phyloP scores from a whole-genome alignment of 1,140 invertebrate genomes.

The Bombus huntii region DNA sequence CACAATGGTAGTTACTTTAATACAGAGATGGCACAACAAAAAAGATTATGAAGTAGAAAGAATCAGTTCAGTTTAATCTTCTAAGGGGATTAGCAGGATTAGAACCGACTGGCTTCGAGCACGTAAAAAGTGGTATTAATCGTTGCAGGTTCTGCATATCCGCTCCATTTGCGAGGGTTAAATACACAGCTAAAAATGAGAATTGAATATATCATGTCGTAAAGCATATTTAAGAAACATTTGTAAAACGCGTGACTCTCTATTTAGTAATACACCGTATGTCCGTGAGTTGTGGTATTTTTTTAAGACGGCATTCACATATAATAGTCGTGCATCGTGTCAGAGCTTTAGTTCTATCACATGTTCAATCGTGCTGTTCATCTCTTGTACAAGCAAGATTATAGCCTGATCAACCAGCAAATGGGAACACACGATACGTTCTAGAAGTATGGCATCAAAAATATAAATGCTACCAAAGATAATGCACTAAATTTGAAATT shows the following conservation, averaged over 20 bases:
- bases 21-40: slow-evolving; percentile 6
- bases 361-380: slow-evolving; percentile 59
- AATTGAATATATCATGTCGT: slow-evolving; percentile 10
- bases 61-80: background rate
- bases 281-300: slow-evolving; percentile 60
- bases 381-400: slow-evolving; percentile 52
- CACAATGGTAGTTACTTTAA: slow-evolving; percentile 22
- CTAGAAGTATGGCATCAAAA: background rate
- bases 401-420: slow-evolving; percentile 54
- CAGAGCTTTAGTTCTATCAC: slow-evolving; percentile 55
- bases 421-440: background rate
- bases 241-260: slow-evolving; percentile 8
- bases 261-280: slow-evolving; percentile 14
- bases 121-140: background rate
- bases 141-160: slow-evolving; percentile 31
- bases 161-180: background rate
- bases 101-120: background rate
- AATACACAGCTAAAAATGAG: slow-evolving; percentile 38
- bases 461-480: background rate
- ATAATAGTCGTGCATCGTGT: slow-evolving; percentile 68
- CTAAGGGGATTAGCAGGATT: slow-evolving; percentile 1
- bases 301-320: slow-evolving; percentile 67
- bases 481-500: background rate
- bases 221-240: slow-evolving; percentile 25
- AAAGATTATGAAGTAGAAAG: background rate